Percentiles rank a stretch among this genome's conserved stretches.
These are phyloP conservation scores for Anthopleura sola DNA, from an alignment of 64 coral and sea anemone species.

Conservation along the genomic window DNA sequence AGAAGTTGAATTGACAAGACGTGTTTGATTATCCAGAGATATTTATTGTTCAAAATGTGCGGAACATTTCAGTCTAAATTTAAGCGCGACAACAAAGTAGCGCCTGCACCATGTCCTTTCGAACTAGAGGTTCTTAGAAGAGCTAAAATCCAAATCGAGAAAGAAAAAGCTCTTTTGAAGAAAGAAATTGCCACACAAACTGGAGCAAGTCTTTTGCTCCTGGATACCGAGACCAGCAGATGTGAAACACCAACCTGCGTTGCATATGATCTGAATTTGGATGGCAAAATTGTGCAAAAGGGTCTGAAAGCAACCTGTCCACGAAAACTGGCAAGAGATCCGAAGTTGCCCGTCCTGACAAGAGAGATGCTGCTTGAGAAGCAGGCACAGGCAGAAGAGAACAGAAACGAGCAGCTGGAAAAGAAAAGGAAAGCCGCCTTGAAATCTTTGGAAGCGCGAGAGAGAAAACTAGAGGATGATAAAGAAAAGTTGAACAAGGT, in stretches of 20 bases:
- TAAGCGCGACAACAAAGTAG: not conserved
- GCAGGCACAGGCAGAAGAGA: not conserved
- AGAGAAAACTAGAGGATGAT: too few relatives aligned
- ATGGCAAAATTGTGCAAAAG: not conserved
- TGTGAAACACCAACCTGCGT: not conserved
- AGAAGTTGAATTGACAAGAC: not conserved
- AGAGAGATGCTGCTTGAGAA: constrained; percentile 9
- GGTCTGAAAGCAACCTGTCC: too few relatives aligned
- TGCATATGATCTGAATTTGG: not conserved
- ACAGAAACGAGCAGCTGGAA: too few relatives aligned
- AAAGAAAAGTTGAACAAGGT: too few relatives aligned
- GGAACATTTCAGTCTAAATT: not conserved
- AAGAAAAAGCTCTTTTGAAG: not conserved
- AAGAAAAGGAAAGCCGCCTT: too few relatives aligned
- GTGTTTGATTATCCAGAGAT: not conserved
- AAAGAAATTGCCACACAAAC: not conserved
- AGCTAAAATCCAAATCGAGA: not conserved
- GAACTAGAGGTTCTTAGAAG: not conserved
- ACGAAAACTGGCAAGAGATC: not conserved
- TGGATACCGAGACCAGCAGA: not conserved
- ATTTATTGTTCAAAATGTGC: not conserved
- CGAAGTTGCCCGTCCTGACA: not conserved
- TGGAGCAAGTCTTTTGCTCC: not conserved
- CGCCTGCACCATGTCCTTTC: not conserved
- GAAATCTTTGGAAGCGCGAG: too few relatives aligned